A percentile compares a stretch with the other conserved stretches of the same genome.
These are phyloP conservation scores for Thalassarche chlororhynchos DNA, from an alignment of 2,113 vertebrate species.

Conservation along the genomic window DNA sequence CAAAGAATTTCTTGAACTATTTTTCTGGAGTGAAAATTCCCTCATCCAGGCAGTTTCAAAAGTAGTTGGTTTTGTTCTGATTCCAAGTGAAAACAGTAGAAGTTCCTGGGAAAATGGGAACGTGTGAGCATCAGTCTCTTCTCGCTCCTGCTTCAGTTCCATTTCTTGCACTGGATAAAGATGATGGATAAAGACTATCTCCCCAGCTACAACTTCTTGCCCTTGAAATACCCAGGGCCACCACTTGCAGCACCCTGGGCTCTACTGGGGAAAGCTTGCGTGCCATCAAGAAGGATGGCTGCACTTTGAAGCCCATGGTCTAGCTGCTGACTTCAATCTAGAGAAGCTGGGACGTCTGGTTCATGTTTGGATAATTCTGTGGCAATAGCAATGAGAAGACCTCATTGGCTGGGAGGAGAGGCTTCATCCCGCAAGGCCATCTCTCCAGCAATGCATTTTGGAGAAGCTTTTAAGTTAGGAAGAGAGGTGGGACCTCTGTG, in stretches of 20 bases:
- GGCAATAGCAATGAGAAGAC: not conserved
- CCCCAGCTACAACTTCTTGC: not conserved
- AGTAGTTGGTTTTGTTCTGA: constrained; percentile 6
- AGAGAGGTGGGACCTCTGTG: not conserved
- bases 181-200: not conserved
- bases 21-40: not conserved
- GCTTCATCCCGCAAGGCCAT: not conserved
- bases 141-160: not conserved
- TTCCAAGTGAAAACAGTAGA: not conserved
- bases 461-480: not conserved
- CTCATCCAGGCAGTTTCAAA: not conserved
- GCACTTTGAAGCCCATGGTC: not conserved
- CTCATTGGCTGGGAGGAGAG: not conserved
- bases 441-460: not conserved
- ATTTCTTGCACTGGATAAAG: not conserved
- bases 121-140: not conserved
- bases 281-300: not conserved
- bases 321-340: not conserved
- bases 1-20: not conserved
- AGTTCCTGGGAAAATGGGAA: constrained; percentile 16
- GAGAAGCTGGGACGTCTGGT: not conserved
- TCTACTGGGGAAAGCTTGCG: not conserved
- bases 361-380: not conserved
- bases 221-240: not conserved
- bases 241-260: not conserved